Conservation (phyloP, 2,797 vertebrate genomes). For the Lophotriccus pileatus region DNA sequence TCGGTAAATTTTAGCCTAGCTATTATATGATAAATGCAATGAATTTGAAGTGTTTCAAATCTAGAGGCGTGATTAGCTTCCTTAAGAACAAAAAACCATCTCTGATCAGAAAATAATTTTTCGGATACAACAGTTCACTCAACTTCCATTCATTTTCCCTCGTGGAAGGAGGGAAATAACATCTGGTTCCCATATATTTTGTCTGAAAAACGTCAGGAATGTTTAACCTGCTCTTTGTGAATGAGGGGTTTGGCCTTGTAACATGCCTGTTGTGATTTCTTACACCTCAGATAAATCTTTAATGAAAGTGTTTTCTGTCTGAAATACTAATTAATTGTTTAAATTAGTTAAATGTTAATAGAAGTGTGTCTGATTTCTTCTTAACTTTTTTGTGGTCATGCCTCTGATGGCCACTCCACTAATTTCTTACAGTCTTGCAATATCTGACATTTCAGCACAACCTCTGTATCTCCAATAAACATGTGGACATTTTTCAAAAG, state of each 20-base stretch:
- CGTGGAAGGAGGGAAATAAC: background rate
- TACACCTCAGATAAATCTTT: background rate
- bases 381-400: background rate
- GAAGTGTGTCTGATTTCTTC: background rate
- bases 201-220: background rate
- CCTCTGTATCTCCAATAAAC: background rate
- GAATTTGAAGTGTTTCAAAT: background rate
- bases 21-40: background rate
- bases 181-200: background rate
- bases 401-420: background rate
- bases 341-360: background rate
- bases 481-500: background rate
- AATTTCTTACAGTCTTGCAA: background rate
- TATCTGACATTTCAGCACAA: background rate
- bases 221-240: background rate
- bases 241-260: background rate
- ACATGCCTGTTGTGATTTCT: background rate
- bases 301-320: background rate
- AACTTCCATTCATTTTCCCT: background rate
- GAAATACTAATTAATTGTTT: slow-evolving; percentile 27
- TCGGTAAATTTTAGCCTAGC: background rate
- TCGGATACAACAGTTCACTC: background rate
- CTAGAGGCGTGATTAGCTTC: background rate
- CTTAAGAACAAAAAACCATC: background rate
- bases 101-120: background rate